Evolutionary conservation across 35 echinoderm and acorn worm species (phyloP).

Genomic region (Diadema setosum): DNA sequence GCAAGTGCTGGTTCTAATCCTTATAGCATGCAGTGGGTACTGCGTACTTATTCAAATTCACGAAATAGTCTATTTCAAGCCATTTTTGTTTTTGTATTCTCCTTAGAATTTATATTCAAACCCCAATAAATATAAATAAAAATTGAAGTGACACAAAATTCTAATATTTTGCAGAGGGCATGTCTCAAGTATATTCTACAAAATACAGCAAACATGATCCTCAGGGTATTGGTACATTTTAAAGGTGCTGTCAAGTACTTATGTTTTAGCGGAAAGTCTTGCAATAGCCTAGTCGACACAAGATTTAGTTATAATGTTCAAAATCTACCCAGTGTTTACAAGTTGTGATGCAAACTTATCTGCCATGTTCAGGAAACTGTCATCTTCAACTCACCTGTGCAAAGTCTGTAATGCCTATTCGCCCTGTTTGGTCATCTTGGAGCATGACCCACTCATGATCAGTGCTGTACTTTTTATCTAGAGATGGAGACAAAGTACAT

Average conservation of each 20-base stretch:
- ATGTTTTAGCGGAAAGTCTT: neutral
- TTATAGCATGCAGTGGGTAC: too few relatives aligned
- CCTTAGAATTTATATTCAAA: too few relatives aligned
- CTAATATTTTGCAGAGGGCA: too few relatives aligned
- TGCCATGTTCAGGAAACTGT: neutral
- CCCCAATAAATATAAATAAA: too few relatives aligned
- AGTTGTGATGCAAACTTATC: neutral
- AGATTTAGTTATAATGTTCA: neutral
- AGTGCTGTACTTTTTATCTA: constrained; percentile 1
- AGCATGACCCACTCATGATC: neutral
- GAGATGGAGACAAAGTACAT: neutral
- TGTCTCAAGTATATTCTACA: too few relatives aligned
- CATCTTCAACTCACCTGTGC: neutral
- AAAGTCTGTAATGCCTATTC: neutral
- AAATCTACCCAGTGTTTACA: neutral
- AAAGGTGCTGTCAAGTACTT: neutral
- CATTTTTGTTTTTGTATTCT: too few relatives aligned
- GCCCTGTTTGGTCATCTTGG: neutral
- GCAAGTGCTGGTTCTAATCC: too few relatives aligned
- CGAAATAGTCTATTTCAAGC: too few relatives aligned
- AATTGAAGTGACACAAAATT: too few relatives aligned
- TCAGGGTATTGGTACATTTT: neutral
- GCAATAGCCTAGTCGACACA: neutral
- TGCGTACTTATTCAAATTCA: too few relatives aligned
- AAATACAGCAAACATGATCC: neutral